Evolutionary conservation across 2,797 vertebrate species (phyloP).

Genomic region (Acipenser transmontanus): DNA sequence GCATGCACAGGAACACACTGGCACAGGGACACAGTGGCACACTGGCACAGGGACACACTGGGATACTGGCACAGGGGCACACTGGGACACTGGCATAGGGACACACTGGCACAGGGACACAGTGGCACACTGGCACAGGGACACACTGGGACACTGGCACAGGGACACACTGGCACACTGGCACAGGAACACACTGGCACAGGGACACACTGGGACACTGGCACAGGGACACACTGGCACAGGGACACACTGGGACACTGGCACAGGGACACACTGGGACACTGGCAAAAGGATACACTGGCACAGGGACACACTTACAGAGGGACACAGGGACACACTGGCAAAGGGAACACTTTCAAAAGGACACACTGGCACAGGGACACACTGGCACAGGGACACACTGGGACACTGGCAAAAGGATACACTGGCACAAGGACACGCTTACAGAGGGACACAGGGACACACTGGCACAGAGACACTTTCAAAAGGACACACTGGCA

Average conservation of each 20-base stretch:
- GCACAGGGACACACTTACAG: not conserved
- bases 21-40: not conserved
- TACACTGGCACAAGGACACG: not conserved
- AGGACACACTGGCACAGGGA: too few relatives aligned
- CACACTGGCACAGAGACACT: not conserved
- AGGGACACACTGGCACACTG: too few relatives aligned
- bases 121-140: too few relatives aligned
- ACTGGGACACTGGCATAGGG: too few relatives aligned
- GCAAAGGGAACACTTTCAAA: too few relatives aligned
- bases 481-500: not conserved
- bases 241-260: not conserved
- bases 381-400: too few relatives aligned
- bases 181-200: too few relatives aligned
- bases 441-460: slow-evolving; percentile 17
- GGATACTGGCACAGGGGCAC: too few relatives aligned
- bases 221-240: too few relatives aligned
- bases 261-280: not conserved
- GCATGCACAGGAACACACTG: not conserved
- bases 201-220: too few relatives aligned
- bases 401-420: not conserved
- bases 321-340: not conserved
- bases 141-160: too few relatives aligned
- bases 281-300: not conserved
- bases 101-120: too few relatives aligned
- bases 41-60: not conserved